Percentiles rank a stretch among this genome's conserved stretches.
These are phyloP conservation scores for Cosmia pyralina DNA, from an alignment of 2,888 invertebrate genomes.

Conservation along the genomic window DNA sequence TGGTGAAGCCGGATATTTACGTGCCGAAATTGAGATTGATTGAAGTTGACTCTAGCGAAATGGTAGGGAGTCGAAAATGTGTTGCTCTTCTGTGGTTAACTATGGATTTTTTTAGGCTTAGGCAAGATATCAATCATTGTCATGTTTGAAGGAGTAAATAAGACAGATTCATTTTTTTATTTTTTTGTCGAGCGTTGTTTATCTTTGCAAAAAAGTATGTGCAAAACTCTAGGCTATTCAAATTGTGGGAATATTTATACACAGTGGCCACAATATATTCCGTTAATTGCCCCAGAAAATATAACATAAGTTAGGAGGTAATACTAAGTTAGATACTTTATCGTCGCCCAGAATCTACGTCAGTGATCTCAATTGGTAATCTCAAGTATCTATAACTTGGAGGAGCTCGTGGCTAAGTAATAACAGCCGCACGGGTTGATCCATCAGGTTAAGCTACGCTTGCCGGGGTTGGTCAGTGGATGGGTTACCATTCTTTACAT, in stretches of 20 bases:
- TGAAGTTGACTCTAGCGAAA: slow-evolving; percentile 30
- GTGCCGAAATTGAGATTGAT: slow-evolving; percentile 63
- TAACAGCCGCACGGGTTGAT: too few species aligned
- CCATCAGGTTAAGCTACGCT: too few species aligned
- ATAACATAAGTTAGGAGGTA: slow-evolving; percentile 34
- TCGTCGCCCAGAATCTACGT: slow-evolving; percentile 44
- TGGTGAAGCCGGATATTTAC: slow-evolving; percentile 48
- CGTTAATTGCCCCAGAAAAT: slow-evolving; percentile 5
- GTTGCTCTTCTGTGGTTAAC: slow-evolving; percentile 27
- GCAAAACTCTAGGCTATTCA: neutral
- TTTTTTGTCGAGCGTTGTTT: neutral
- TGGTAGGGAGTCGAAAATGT: slow-evolving; percentile 30
- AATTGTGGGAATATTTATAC: slow-evolving; percentile 12
- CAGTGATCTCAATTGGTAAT: slow-evolving; percentile 64
- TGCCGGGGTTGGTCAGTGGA: too few species aligned
- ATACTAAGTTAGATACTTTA: slow-evolving; percentile 44
- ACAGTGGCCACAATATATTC: slow-evolving; percentile 4
- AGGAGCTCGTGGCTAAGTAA: too few species aligned
- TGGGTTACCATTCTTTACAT: too few species aligned
- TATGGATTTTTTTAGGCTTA: slow-evolving; percentile 30
- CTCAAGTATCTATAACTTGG: slow-evolving; percentile 67
- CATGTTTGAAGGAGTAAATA: slow-evolving; percentile 13
- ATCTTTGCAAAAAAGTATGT: neutral
- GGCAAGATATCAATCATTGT: slow-evolving; percentile 28
- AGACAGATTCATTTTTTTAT: slow-evolving; percentile 5